Evolutionary conservation across 2,888 invertebrate species (phyloP).

Genomic region (Hemaris fuciformis): DNA sequence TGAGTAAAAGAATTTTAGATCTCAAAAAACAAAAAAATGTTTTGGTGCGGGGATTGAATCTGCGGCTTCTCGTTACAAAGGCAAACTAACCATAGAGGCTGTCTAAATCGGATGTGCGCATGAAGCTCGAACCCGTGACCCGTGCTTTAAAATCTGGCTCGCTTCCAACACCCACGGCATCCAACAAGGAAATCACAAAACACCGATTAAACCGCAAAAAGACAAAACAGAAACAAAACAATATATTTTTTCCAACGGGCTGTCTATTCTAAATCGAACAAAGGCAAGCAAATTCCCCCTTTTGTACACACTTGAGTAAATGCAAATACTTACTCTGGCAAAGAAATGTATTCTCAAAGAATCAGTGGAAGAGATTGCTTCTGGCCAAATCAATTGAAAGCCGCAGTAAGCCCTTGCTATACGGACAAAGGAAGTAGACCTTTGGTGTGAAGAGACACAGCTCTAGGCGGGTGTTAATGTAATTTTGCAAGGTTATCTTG

Average conservation of each 20-base stretch:
- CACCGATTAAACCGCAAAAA: constrained; percentile 8
- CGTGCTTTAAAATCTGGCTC: too few species aligned
- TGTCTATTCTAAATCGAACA: constrained; percentile 52
- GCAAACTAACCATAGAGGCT: too few species aligned
- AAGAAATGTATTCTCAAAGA: constrained; percentile 58
- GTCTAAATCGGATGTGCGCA: too few species aligned
- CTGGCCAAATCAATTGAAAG: constrained; percentile 57
- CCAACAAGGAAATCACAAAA: not conserved
- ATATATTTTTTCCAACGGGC: constrained; percentile 40
- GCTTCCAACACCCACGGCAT: too few species aligned
- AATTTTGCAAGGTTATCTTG: constrained; percentile 47
- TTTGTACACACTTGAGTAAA: constrained; percentile 58
- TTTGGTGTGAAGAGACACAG: constrained; percentile 18
- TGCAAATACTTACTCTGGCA: constrained; percentile 57
- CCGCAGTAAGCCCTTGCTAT: constrained; percentile 13
- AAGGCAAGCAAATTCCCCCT: constrained; percentile 60
- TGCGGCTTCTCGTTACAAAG: too few species aligned
- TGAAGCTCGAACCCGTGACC: too few species aligned
- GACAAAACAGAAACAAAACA: constrained; percentile 26
- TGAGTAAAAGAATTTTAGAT: too few species aligned
- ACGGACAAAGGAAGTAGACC: constrained; percentile 12
- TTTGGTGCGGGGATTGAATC: too few species aligned
- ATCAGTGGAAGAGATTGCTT: constrained; percentile 59
- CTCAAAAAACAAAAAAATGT: too few species aligned
- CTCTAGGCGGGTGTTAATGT: constrained; percentile 18